A percentile compares a stretch with the other conserved stretches of the same genome.
Conservation (phyloP, 53 echinoderm and acorn worm species). For the Apostichopus leukothele region DNA sequence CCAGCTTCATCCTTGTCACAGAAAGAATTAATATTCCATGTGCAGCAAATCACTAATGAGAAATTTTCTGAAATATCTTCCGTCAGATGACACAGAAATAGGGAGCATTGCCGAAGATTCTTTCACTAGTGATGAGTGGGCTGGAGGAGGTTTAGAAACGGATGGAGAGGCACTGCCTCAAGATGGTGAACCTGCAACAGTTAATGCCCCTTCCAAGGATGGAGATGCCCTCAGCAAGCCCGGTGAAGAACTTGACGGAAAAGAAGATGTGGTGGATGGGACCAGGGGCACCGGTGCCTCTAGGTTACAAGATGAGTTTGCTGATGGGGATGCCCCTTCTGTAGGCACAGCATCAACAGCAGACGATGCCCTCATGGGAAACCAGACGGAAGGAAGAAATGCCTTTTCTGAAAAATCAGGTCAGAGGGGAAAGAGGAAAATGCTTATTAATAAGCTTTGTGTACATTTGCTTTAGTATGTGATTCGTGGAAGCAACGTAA, state of each 20-base stretch:
- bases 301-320: background rate
- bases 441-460: no score
- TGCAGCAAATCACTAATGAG: no score
- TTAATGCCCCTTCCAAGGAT: background rate
- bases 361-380: constrained; percentile 1
- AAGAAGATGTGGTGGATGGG: background rate
- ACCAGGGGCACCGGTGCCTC: background rate
- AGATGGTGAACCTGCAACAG: background rate
- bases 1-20: no score
- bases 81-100: constrained; percentile 9
- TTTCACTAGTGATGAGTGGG: constrained; percentile 1
- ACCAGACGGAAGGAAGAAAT: background rate
- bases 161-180: background rate
- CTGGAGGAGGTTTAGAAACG: background rate
- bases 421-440: background rate
- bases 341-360: background rate
- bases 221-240: background rate
- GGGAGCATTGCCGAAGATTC: background rate
- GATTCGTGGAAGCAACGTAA: no score
- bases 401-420: background rate
- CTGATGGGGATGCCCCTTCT: background rate
- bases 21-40: no score
- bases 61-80: background rate
- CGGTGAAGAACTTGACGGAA: background rate
- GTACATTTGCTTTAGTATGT: no score